Conservation (phyloP, 2,888 invertebrate genomes). For the Cerastis rubricosa region DNA sequence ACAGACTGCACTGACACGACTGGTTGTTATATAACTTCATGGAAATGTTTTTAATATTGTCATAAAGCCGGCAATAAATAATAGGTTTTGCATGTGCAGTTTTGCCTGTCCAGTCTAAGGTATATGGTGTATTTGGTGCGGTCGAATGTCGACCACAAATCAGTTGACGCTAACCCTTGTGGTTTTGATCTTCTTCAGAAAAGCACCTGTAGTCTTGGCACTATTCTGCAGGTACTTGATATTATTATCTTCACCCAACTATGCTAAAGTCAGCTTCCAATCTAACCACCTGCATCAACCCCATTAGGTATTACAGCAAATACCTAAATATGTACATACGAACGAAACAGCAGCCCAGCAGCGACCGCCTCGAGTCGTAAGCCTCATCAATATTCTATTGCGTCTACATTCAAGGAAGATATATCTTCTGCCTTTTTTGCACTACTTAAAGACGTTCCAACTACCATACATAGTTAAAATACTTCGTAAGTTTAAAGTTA, state of each 20-base stretch:
- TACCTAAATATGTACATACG: constrained; percentile 67
- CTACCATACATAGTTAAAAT: constrained; percentile 74
- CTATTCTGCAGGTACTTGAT: neutral
- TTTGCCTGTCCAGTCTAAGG: too few species aligned
- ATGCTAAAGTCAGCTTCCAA: neutral
- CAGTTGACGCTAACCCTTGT: neutral
- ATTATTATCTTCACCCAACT: neutral
- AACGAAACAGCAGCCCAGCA: constrained; percentile 46
- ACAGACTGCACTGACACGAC: too few species aligned
- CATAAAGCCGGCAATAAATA: too few species aligned
- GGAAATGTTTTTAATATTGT: too few species aligned
- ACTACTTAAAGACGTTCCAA: constrained; percentile 65
- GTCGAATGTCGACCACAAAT: neutral
- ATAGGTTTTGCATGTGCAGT: too few species aligned
- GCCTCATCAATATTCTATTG: constrained; percentile 69
- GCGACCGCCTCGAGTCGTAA: constrained; percentile 56
- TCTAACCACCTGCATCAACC: constrained; percentile 24
- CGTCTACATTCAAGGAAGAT: constrained; percentile 61
- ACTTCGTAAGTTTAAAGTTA: constrained; percentile 77
- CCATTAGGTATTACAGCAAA: constrained; percentile 56
- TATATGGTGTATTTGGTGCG: neutral
- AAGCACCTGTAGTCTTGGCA: neutral
- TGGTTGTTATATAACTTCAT: too few species aligned
- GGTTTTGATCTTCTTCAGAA: neutral
- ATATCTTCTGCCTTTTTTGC: constrained; percentile 64